Percentiles rank a stretch among this genome's conserved stretches.
phyloP scores from a whole-genome alignment of 2,888 invertebrate genomes.

The Drosophila limbata region DNA sequence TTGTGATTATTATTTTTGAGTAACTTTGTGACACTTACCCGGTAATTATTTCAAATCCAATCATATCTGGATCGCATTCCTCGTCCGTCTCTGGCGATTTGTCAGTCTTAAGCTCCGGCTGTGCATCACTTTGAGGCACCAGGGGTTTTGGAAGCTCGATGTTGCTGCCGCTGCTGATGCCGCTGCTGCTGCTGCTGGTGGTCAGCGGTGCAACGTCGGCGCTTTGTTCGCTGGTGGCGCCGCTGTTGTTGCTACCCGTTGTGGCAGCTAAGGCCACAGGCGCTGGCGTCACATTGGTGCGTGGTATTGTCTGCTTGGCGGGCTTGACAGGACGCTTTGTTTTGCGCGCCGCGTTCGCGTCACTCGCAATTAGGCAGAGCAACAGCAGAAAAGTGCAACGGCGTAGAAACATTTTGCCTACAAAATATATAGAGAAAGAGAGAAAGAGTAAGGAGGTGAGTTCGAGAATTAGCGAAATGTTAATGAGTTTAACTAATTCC shows the following conservation, averaged over 20 bases:
- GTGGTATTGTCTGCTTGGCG: constrained; percentile 84
- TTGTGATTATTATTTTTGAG: neutral
- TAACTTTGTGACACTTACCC: constrained; percentile 87
- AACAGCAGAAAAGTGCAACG: constrained; percentile 81
- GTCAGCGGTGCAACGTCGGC: constrained; percentile 41
- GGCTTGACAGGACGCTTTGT: constrained; percentile 84
- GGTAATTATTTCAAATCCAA: constrained; percentile 96
- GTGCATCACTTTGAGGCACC: constrained; percentile 60
- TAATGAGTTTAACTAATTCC: constrained; percentile 71
- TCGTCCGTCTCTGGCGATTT: constrained; percentile 85
- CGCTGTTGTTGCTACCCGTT: constrained; percentile 67
- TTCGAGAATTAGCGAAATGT: constrained; percentile 52
- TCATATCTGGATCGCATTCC: constrained; percentile 95
- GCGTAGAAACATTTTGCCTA: constrained; percentile 82
- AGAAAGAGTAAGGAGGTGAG: neutral
- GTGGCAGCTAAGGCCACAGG: constrained; percentile 56
- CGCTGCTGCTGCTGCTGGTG: constrained; percentile 35
- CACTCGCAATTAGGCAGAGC: constrained; percentile 82
- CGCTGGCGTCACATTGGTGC: constrained; percentile 83
- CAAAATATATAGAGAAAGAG: constrained; percentile 26
- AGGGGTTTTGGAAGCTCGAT: constrained; percentile 83
- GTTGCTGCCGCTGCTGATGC: constrained; percentile 40
- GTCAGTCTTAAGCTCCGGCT: constrained; percentile 80
- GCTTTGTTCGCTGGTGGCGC: constrained; percentile 50
- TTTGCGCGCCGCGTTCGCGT: constrained; percentile 83